Evolutionary conservation across 64 coral and sea anemone species (phyloP).

Genomic region (Trachythela sp.): DNA sequence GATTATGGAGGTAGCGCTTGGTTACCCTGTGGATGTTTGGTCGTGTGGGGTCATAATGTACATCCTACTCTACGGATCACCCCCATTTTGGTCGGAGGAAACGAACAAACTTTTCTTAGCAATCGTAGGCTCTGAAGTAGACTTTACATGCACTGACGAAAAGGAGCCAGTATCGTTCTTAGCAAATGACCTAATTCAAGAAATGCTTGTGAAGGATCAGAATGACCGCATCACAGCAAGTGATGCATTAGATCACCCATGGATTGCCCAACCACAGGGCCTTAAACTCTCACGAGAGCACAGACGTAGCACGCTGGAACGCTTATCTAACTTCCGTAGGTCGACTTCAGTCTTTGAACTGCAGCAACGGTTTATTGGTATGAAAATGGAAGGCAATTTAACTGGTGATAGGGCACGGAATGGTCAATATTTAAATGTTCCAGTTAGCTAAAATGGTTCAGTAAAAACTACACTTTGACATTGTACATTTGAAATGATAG

Average conservation of each 20-base stretch:
- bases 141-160: constrained; percentile 46
- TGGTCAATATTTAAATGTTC: neutral
- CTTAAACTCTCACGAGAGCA: neutral
- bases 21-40: constrained; percentile 82
- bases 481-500: neutral
- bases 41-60: constrained; percentile 79
- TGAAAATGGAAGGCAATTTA: neutral
- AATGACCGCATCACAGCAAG: constrained; percentile 54
- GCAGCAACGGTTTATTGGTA: neutral
- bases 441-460: neutral
- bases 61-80: constrained; percentile 63
- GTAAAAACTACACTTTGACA: neutral
- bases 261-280: constrained; percentile 28
- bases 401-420: neutral
- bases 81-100: constrained; percentile 84
- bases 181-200: constrained; percentile 63
- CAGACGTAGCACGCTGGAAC: constrained; percentile 11
- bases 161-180: constrained; percentile 63
- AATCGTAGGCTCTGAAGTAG: constrained; percentile 59
- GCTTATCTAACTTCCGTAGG: neutral
- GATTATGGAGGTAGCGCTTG: constrained; percentile 71
- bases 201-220: constrained; percentile 50
- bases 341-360: neutral
- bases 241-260: constrained; percentile 66
- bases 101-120: constrained; percentile 70